Evolutionary conservation across 2,113 vertebrate genomes (phyloP), one percentile per base, ranked within the genome.

Genomic region (Sceloporus undulatus): DNA sequence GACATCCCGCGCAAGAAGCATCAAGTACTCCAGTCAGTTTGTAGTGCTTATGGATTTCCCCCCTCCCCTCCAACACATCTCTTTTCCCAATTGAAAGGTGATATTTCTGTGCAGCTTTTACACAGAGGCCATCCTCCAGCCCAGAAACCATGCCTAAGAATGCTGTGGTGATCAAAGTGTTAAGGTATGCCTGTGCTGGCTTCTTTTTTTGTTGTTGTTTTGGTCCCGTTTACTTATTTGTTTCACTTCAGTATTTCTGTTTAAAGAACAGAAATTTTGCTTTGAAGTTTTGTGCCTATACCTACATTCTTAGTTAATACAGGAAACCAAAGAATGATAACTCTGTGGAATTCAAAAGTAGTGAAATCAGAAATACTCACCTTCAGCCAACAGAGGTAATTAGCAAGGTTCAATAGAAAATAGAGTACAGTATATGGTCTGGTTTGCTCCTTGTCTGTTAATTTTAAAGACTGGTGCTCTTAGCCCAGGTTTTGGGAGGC

Each of bases 1-100:
- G 76, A 85, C 71, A 54, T 25, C 9, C 75, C 89, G 86, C 42
- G 66, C 18, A 38, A 11, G 10, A 54, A 85, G 38, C 76, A 73
- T 52, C 70, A 86, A 84, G 71, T 68, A 68, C 42, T 70, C 42
- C 29, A 48, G 59, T 75, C 80, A 23, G 5, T 52, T 73, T 27
- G 27, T 73, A 73, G 52, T 79, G 56, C 68, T 81, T 81, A 74
- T 73, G 52, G 75, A 34, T 68, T 19, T 38, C 82, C 5, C 48
- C 25, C 42, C 76, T 54, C n/a, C 10, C 13, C 23, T 52, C 38
- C 68, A 9, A 5, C 27, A 3, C 59, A 40, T 59, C 34, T 62
- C 52, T 21, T 76, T 66, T 29, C 27, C 40, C 71, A 65, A 82
- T 38, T 73, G 29, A 34, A 38, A n/a, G 40, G 8, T 4, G 2